phyloP scores from a whole-genome alignment of 2,888 invertebrate genomes.

The Furcula furcula region DNA sequence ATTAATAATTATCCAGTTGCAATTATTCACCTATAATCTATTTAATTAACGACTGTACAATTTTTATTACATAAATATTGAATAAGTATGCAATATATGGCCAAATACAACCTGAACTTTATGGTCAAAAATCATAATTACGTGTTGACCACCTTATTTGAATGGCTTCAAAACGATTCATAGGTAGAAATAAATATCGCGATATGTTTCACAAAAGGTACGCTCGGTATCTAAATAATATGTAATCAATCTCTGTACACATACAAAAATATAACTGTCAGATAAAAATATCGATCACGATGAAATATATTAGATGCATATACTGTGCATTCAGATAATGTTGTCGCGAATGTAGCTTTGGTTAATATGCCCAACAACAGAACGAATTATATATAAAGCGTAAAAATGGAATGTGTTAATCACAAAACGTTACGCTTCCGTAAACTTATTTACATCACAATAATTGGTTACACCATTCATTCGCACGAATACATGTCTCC shows the following conservation, averaged over 20 bases:
- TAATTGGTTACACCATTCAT: conserved; percentile 17
- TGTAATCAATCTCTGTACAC: conserved; percentile 62
- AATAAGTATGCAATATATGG: conserved; percentile 41
- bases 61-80: conserved; percentile 28
- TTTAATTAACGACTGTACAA: conserved; percentile 13
- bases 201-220: conserved; percentile 49
- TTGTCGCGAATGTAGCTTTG: conserved; percentile 44
- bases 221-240: conserved; percentile 45
- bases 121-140: conserved; percentile 30
- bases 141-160: conserved; percentile 14
- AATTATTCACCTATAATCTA: conserved; percentile 13
- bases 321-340: conserved; percentile 30
- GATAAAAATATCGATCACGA: conserved; percentile 59
- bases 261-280: conserved; percentile 70
- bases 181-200: conserved; percentile 25
- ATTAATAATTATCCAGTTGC: conserved; percentile 29
- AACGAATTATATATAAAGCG: conserved; percentile 19
- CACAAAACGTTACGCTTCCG: conserved; percentile 42
- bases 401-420: conserved; percentile 64
- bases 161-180: conserved; percentile 14
- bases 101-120: conserved; percentile 50
- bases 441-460: conserved; percentile 29
- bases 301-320: conserved; percentile 43
- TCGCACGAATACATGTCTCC: conserved; percentile 20
- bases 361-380: conserved; percentile 13